Conservation (phyloP, 2,797 vertebrate genomes). For the Botia almorhae region DNA sequence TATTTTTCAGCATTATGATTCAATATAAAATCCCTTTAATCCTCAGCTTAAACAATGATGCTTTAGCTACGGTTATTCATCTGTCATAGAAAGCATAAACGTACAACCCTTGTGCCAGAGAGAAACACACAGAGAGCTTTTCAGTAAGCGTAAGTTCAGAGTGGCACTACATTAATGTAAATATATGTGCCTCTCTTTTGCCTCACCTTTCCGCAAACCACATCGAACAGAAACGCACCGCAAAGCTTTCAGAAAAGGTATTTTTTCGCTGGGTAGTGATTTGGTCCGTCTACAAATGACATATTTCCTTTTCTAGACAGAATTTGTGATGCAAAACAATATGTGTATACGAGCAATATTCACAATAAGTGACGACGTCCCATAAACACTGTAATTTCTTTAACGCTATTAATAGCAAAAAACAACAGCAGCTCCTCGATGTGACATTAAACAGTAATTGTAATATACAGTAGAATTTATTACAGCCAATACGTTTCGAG, state of each 20-base stretch:
- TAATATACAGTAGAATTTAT: neutral
- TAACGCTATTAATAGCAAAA: neutral
- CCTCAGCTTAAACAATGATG: constrained; percentile 46
- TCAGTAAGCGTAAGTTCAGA: constrained; percentile 32
- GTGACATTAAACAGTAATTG: too few species aligned
- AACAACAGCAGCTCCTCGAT: too few species aligned
- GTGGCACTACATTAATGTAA: constrained; percentile 35
- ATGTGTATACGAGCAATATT: neutral
- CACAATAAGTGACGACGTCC: constrained; percentile 16
- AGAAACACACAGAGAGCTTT: constrained; percentile 9
- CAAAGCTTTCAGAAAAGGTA: constrained; percentile 17
- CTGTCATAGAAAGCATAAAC: constrained; percentile 43
- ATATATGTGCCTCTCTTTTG: constrained; percentile 25
- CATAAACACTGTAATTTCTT: neutral
- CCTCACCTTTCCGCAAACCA: constrained; percentile 16
- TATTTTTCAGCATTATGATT: constrained; percentile 43
- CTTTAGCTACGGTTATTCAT: constrained; percentile 22
- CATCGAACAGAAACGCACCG: constrained; percentile 24
- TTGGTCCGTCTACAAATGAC: constrained; percentile 29
- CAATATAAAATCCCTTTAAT: constrained; percentile 55
- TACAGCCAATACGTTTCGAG: neutral
- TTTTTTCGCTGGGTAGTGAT: neutral
- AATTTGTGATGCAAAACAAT: constrained; percentile 19
- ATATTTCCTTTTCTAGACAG: constrained; percentile 3
- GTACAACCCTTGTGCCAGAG: neutral